phyloP scores from a whole-genome alignment of 2,113 vertebrate species.

The Zingel zingel region DNA sequence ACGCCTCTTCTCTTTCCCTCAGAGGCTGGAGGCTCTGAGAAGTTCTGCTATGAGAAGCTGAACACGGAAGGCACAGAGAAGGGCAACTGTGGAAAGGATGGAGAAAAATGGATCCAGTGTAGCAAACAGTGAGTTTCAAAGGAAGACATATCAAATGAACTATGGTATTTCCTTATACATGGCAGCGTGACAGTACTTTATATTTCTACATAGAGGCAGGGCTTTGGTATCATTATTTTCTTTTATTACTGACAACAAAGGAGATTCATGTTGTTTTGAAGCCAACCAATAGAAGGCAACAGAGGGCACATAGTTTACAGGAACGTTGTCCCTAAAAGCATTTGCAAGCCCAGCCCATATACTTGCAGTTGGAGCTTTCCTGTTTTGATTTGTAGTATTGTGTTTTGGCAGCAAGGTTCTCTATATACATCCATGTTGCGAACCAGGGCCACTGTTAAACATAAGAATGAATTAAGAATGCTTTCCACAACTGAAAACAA shows the following conservation, averaged over 20 bases:
- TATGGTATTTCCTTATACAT: background rate
- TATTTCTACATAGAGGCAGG: background rate
- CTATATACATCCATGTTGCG: background rate
- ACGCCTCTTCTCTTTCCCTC: slow-evolving; percentile 39
- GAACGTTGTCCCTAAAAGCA: too few species aligned
- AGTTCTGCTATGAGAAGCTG: slow-evolving; percentile 98
- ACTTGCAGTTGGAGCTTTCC: background rate
- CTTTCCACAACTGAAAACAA: background rate
- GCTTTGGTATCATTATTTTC: background rate
- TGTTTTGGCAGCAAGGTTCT: background rate
- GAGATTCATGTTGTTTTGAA: background rate
- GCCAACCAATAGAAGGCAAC: slow-evolving; percentile 17
- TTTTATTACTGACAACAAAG: background rate
- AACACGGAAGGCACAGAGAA: slow-evolving; percentile 98
- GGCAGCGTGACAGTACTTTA: background rate
- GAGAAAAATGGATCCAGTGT: slow-evolving; percentile 94
- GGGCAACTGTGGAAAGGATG: slow-evolving; percentile 96
- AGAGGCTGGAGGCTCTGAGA: slow-evolving; percentile 95
- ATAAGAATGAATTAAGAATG: background rate
- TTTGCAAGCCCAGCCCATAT: background rate
- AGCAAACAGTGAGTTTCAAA: slow-evolving; percentile 94
- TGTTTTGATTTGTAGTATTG: background rate
- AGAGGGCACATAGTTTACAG: background rate
- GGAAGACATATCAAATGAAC: background rate
- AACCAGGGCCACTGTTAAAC: background rate